Evolutionary conservation across 2,113 vertebrate species (phyloP).

Genomic region (Prolemur simus): DNA sequence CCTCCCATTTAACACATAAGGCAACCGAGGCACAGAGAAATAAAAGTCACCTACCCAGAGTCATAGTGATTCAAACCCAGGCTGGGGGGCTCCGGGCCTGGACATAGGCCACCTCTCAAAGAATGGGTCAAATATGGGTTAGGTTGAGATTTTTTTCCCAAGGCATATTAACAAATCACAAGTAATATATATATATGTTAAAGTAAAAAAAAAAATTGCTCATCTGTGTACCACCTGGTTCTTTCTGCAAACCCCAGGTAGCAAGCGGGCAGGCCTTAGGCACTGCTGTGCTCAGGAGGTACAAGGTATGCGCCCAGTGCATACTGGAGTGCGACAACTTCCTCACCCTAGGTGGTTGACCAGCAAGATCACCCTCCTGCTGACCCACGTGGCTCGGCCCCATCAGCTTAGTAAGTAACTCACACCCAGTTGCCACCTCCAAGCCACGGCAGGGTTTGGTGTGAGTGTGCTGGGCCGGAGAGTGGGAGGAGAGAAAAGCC

Average conservation of each 20-base stretch:
- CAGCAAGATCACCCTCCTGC: neutral
- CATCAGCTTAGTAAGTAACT: fast-evolving
- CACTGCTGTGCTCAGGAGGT: fast-evolving
- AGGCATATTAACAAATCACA: neutral
- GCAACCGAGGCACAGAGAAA: neutral
- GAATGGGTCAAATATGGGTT: no score
- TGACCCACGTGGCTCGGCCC: neutral
- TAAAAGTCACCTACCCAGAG: neutral
- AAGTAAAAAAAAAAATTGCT: neutral
- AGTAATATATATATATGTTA: fast-evolving
- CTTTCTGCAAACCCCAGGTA: neutral
- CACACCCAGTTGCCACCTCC: neutral
- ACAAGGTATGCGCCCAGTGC: fast-evolving
- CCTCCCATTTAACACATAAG: neutral
- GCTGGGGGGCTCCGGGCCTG: neutral
- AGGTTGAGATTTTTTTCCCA: neutral
- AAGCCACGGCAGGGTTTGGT: fast-evolving
- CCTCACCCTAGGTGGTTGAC: no score
- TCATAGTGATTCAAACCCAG: neutral
- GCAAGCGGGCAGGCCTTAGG: neutral
- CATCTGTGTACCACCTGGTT: neutral
- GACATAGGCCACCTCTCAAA: neutral
- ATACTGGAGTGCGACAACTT: fast-evolving
- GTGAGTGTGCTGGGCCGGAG: neutral
- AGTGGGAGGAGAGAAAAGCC: neutral